Percentiles rank a stretch among this genome's conserved stretches.
These are phyloP conservation scores for Hartigia nigra DNA, from an alignment of 2,888 invertebrate species.

Conservation along the genomic window DNA sequence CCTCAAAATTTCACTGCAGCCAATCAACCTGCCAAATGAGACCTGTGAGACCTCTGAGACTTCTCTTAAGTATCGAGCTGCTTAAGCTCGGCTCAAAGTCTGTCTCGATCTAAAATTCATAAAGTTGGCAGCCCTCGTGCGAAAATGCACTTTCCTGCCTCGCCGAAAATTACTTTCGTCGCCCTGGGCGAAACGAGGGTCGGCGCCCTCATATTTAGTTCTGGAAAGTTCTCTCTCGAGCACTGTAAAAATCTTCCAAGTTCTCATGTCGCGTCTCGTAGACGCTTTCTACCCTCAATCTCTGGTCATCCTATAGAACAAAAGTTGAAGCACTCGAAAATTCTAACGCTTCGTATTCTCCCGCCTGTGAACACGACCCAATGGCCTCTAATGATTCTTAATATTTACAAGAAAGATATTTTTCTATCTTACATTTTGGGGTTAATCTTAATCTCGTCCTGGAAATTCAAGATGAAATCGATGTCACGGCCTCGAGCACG, in stretches of 20 bases:
- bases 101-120: conserved; percentile 1
- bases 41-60: not conserved
- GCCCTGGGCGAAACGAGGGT: not conserved
- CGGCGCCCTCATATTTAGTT: not conserved
- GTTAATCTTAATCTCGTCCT: not conserved
- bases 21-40: not conserved
- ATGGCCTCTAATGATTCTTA: not conserved
- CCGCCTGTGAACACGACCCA: not conserved
- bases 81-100: not conserved
- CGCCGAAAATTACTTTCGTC: conserved; percentile 2
- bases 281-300: not conserved
- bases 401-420: not conserved
- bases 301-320: not conserved
- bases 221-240: not conserved
- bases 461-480: conserved; percentile 28
- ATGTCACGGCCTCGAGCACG: conserved; percentile 16
- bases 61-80: not conserved
- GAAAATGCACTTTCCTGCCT: conserved; percentile 1
- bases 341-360: not conserved
- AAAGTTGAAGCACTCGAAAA: not conserved
- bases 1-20: not conserved
- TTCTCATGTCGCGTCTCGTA: not conserved
- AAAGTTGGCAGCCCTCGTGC: conserved; percentile 2
- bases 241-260: not conserved
- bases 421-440: not conserved